These are phyloP conservation scores for Alethe castanea DNA, from an alignment of 2,113 vertebrate species.

Conservation along the genomic window DNA sequence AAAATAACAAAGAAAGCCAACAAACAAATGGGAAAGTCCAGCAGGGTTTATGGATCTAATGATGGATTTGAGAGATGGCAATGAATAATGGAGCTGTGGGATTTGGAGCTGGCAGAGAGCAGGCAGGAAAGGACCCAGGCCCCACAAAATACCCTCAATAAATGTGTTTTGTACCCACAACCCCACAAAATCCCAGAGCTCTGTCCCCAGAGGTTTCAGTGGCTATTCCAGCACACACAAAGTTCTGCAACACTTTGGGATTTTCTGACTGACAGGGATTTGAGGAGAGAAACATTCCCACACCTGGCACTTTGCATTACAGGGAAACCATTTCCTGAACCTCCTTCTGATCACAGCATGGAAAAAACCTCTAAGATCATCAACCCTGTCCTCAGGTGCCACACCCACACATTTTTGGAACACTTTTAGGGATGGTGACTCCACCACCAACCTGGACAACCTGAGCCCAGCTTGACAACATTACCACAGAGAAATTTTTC, in stretches of 20 bases:
- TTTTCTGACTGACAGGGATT: not conserved
- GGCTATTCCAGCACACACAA: not conserved
- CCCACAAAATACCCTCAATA: accelerated
- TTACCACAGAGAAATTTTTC: not conserved
- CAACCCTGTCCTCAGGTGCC: not conserved
- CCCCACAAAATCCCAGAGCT: not conserved
- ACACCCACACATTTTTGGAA: not conserved
- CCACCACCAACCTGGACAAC: not conserved
- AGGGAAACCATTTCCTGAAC: not conserved
- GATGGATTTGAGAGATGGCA: not conserved
- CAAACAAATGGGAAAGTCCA: not conserved
- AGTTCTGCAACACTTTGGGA: not conserved
- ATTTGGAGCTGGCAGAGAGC: not conserved
- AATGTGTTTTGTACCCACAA: not conserved
- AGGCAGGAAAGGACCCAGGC: not conserved
- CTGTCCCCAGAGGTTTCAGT: not conserved
- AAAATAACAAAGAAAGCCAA: not conserved
- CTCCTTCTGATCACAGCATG: not conserved
- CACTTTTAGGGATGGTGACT: not conserved
- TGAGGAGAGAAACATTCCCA: not conserved
- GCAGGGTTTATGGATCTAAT: not conserved
- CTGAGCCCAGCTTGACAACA: not conserved
- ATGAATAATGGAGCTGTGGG: not conserved
- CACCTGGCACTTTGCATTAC: not conserved
- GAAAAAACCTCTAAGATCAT: not conserved